Conservation (phyloP, 64 coral and sea anemone genomes). For the Montipora foliosa region DNA sequence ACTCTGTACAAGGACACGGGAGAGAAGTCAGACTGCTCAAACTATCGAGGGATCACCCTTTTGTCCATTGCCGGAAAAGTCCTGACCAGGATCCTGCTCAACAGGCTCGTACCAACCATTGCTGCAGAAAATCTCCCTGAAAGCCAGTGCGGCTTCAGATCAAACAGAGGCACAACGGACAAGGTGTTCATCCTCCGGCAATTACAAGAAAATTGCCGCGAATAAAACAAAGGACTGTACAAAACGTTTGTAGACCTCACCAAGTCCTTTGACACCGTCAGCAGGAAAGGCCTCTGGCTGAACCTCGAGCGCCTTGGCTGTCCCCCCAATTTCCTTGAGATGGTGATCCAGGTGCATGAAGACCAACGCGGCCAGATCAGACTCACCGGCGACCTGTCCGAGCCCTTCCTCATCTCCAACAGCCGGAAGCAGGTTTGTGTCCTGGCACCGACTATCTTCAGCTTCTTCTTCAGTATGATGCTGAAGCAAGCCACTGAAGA, state of each 20-base stretch:
- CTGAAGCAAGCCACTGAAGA: slow-evolving; percentile 4
- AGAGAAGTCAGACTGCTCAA: not conserved
- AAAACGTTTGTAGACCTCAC: not conserved
- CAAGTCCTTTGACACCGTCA: too few relatives aligned
- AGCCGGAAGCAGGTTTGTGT: slow-evolving; percentile 46
- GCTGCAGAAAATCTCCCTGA: not conserved
- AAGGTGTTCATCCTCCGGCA: not conserved
- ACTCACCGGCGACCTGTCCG: not conserved
- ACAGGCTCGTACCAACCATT: not conserved
- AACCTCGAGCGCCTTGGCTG: not conserved
- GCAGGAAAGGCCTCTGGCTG: not conserved
- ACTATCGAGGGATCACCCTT: too few relatives aligned
- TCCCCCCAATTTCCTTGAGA: not conserved
- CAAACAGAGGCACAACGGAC: not conserved
- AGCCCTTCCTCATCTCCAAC: slow-evolving; percentile 7
- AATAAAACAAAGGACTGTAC: not conserved
- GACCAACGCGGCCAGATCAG: not conserved
- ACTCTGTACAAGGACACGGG: not conserved
- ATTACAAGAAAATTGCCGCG: not conserved
- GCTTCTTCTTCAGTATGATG: too few relatives aligned
- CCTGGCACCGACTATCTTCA: not conserved
- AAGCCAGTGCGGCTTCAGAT: not conserved
- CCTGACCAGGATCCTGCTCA: not conserved
- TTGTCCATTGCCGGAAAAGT: not conserved
- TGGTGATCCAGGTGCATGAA: too few relatives aligned